Conservation (phyloP, 2,113 vertebrate species). For the Morone saxatilis region DNA sequence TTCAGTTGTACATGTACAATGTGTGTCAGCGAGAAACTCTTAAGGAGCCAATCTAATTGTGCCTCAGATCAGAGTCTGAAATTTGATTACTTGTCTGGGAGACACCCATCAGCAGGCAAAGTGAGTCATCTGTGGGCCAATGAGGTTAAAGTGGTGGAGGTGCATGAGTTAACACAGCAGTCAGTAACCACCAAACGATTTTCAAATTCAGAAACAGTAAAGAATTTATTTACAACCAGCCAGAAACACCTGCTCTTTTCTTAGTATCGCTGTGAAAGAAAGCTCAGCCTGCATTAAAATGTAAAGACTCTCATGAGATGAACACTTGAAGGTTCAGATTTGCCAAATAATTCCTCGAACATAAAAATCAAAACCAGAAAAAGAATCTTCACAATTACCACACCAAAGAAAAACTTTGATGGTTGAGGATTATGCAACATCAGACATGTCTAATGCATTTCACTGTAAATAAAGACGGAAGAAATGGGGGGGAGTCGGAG, state of each 20-base stretch:
- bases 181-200: background rate
- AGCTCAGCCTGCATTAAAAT: too few species aligned
- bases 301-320: too few species aligned
- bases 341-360: background rate
- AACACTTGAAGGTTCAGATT: background rate
- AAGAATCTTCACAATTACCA: background rate
- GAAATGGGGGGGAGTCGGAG: background rate
- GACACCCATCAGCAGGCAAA: conserved; percentile 47
- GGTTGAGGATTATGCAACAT: background rate
- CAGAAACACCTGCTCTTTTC: background rate
- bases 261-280: background rate
- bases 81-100: conserved; percentile 61
- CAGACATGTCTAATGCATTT: background rate
- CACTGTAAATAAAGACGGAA: background rate
- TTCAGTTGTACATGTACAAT: background rate
- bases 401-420: background rate
- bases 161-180: background rate
- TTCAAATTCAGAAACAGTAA: background rate
- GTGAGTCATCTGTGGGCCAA: conserved; percentile 48
- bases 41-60: conserved; percentile 56
- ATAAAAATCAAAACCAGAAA: background rate
- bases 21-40: conserved; percentile 27
- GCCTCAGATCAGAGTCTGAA: conserved; percentile 47
- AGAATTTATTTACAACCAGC: background rate
- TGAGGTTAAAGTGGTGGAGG: conserved; percentile 49